Evolutionary conservation across 2,888 invertebrate genomes (phyloP).

Genomic region (Alviniconcha strummeri): DNA sequence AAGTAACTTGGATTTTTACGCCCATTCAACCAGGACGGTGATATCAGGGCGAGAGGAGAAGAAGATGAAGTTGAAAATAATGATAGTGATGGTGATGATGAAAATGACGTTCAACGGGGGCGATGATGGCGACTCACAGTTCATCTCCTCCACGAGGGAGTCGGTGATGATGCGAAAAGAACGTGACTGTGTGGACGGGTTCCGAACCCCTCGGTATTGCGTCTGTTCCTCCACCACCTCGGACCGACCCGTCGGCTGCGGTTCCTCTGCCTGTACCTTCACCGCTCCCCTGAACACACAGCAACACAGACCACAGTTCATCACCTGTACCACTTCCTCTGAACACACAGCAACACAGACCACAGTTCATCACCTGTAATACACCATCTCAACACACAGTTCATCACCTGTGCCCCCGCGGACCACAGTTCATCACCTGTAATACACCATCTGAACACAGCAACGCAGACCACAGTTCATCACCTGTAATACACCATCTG

Average conservation of each 20-base stretch:
- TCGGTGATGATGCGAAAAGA: conserved; percentile 62
- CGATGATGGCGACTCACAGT: neutral
- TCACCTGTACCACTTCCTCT: neutral
- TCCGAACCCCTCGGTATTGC: conserved; percentile 52
- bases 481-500: neutral
- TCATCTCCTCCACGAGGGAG: conserved; percentile 42
- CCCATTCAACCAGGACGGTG: too few relatives aligned
- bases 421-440: too few relatives aligned
- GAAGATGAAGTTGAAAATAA: too few relatives aligned
- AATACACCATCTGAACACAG: neutral
- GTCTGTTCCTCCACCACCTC: conserved; percentile 54
- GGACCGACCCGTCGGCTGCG: conserved; percentile 12
- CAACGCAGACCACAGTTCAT: neutral
- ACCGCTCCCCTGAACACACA: neutral
- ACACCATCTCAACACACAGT: too few relatives aligned
- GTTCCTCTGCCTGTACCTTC: neutral
- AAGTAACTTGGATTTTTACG: too few relatives aligned
- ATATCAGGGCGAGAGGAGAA: too few relatives aligned
- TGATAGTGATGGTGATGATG: too few relatives aligned
- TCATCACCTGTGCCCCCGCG: too few relatives aligned
- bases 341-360: neutral
- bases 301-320: neutral
- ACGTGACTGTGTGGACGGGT: conserved; percentile 62
- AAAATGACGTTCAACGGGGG: too few relatives aligned
- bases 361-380: neutral